These are phyloP conservation scores for Procambarus clarkii DNA, from an alignment of 1,140 invertebrate species.

Conservation along the genomic window DNA sequence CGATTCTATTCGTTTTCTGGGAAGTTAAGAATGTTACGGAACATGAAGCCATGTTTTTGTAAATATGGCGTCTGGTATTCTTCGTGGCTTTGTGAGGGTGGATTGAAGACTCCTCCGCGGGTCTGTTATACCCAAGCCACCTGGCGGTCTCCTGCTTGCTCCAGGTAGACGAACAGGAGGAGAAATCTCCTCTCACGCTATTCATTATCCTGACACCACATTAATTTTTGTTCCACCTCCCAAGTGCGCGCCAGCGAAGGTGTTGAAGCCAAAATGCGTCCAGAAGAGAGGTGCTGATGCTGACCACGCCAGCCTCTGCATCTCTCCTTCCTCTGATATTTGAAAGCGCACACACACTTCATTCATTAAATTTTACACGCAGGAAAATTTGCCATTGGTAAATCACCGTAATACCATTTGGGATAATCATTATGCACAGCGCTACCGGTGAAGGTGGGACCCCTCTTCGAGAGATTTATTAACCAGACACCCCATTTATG, in stretches of 20 bases:
- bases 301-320: too few relatives aligned
- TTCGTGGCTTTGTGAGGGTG: not conserved
- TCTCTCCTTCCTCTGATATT: not conserved
- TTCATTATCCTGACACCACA: not conserved
- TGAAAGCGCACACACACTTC: not conserved
- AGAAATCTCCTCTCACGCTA: not conserved
- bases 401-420: constrained; percentile 26
- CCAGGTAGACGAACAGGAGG: not conserved
- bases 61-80: not conserved
- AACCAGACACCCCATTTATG: constrained; percentile 39
- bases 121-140: not conserved
- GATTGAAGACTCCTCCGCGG: not conserved
- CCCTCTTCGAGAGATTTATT: constrained; percentile 22
- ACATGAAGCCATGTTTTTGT: not conserved
- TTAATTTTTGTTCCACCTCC: not conserved
- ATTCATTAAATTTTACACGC: not conserved
- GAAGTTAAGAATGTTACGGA: not conserved
- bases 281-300: too few relatives aligned
- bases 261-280: too few relatives aligned
- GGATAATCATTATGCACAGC: constrained; percentile 16
- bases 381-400: constrained; percentile 13
- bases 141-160: not conserved
- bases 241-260: not conserved
- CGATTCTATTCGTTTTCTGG: not conserved
- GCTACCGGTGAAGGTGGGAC: constrained; percentile 42